phyloP scores from a whole-genome alignment of 2,113 vertebrate genomes.

The Thunnus thynnus region DNA sequence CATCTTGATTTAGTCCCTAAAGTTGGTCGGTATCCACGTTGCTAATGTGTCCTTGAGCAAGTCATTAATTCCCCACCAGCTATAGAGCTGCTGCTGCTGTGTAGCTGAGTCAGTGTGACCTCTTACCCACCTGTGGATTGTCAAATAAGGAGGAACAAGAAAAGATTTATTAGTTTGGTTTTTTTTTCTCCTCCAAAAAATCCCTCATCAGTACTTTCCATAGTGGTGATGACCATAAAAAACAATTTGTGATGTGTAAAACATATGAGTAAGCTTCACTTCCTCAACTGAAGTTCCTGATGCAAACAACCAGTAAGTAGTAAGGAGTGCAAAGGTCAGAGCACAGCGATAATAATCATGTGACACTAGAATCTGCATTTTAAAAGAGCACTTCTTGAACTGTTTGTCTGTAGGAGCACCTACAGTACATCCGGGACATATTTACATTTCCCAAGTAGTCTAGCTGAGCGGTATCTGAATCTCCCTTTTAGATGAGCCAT shows the following conservation, averaged over 20 bases:
- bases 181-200: no score
- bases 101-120: constrained; percentile 10
- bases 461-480: constrained; percentile 27
- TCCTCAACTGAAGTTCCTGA: constrained; percentile 53
- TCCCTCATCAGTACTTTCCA: not conserved
- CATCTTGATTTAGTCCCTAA: not conserved
- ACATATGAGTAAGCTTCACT: constrained; percentile 39
- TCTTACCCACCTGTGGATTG: not conserved
- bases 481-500: constrained; percentile 50
- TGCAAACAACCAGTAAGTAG: constrained; percentile 26
- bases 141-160: not conserved
- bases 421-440: not conserved
- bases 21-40: no score
- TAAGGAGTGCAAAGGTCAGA: constrained; percentile 35
- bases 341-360: constrained; percentile 13
- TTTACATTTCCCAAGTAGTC: not conserved
- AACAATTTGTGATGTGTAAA: constrained; percentile 16
- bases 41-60: not conserved
- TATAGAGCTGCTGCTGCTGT: not conserved
- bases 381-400: not conserved
- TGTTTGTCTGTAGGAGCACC: no score
- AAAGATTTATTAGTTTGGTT: no score
- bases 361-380: constrained; percentile 13
- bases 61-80: not conserved
- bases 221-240: not conserved